Base-by-base conservation (phyloP, 2,797 vertebrate genomes). In the Sebastes baramenuke region DNA sequence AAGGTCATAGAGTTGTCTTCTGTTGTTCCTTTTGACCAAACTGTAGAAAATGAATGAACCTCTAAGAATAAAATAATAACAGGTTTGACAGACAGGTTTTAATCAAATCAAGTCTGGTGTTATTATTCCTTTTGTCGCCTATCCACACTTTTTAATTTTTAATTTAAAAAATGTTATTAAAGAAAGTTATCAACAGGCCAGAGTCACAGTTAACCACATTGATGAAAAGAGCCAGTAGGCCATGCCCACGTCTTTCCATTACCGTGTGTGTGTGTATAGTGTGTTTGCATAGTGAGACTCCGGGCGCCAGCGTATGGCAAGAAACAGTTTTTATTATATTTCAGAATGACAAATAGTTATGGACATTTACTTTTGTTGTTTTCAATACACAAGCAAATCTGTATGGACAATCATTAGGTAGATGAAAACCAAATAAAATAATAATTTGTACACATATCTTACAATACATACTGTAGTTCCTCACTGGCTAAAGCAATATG, bases 361-460 rank as follows among this genome's bases (percentile, higher is more conserved):
- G 97, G 95, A 97, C 96, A 96, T 96, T 52, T 88, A 95, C 90
- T 96, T 96, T 97, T 93, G 96, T 95, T 95, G 93, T 96, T 97
- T 52, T 97, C 96, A 97, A 97, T 98, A 98, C 97, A 98, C 95
- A 97, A 96, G 96, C 96, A 97, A 97, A 96, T 96, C 93, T 97
- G 96, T 95, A 96, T 97, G 96, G 95, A 97, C 95, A 96, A 96
- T 97, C 95, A 95, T 97, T 97, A 97, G 95, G 95, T 96, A 97
- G 96, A 95, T 96, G 96, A 97, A 93, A 97, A 97, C 94, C 94
- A 96, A 96, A 95, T 96, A 97, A 97, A 97, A 97, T 98, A 95
- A 95, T 97, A 95, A 95, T 97, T 96, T 99, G 96, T 99, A 98
- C 97, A 98, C 94, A 92, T 97, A 95, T 96, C 93, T 97, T 98